Evolutionary conservation across 2,113 vertebrate genomes (phyloP).

Genomic region (Tachysurus fulvidraco): DNA sequence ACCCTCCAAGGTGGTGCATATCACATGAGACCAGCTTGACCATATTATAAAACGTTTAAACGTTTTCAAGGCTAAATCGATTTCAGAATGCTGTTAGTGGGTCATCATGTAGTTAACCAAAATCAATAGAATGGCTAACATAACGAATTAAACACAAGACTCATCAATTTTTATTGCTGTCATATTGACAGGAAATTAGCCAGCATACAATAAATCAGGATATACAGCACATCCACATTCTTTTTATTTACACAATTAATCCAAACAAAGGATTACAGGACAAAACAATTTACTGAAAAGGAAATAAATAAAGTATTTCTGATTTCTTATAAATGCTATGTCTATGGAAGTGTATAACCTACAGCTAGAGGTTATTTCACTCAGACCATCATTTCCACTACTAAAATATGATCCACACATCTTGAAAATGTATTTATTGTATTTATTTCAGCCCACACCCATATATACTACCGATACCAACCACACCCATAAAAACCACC

Average conservation of each 20-base stretch:
- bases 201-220: not conserved
- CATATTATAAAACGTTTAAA: not conserved
- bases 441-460: not conserved
- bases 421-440: not conserved
- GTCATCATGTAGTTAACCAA: not conserved
- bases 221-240: too few relatives aligned
- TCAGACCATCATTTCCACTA: not conserved
- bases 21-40: not conserved
- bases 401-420: not conserved
- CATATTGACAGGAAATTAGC: not conserved
- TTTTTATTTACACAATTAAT: too few relatives aligned
- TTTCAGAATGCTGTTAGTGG: not conserved
- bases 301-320: too few relatives aligned
- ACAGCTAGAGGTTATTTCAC: not conserved
- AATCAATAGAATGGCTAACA: not conserved
- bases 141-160: not conserved
- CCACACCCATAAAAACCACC: too few relatives aligned
- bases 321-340: not conserved
- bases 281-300: too few relatives aligned
- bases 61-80: not conserved
- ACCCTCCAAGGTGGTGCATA: too few relatives aligned
- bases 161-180: not conserved
- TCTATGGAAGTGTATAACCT: not conserved
- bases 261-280: too few relatives aligned
- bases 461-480: not conserved